Conservation (phyloP, 2,113 vertebrate genomes). For the Oplegnathus fasciatus region DNA sequence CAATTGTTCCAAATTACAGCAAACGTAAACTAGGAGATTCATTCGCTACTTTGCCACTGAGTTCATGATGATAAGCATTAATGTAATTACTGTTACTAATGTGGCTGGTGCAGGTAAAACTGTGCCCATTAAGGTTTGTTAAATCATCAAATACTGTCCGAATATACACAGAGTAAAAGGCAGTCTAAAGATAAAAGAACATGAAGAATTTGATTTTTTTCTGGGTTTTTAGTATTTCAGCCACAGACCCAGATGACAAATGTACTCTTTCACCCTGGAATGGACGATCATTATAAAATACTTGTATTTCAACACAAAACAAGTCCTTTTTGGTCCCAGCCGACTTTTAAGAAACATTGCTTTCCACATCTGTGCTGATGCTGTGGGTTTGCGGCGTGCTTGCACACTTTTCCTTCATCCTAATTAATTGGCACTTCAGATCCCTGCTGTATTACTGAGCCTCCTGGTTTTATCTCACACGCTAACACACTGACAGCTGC, state of each 20-base stretch:
- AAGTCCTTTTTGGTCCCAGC: background rate
- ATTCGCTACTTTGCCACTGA: background rate
- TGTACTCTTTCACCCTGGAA: background rate
- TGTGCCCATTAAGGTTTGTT: background rate
- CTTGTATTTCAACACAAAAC: background rate
- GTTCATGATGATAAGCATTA: background rate
- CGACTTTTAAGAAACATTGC: constrained; percentile 22
- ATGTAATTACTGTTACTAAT: constrained; percentile 20
- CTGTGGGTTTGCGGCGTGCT: constrained; percentile 35
- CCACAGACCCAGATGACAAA: background rate
- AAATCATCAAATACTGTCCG: background rate
- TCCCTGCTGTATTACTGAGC: constrained; percentile 58
- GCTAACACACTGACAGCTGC: constrained; percentile 67
- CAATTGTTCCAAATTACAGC: constrained; percentile 24
- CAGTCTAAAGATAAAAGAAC: background rate
- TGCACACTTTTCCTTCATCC: constrained; percentile 54
- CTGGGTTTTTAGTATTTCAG: background rate
- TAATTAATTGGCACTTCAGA: constrained; percentile 74
- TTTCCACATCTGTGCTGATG: constrained; percentile 56
- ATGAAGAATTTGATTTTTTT: background rate
- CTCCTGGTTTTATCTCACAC: constrained; percentile 62
- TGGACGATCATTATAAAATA: background rate
- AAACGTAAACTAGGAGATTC: background rate
- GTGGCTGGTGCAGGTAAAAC: constrained; percentile 16
- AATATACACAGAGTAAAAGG: background rate